These are phyloP conservation scores for Betta splendens DNA, from an alignment of 2,797 vertebrate species.

Conservation along the genomic window DNA sequence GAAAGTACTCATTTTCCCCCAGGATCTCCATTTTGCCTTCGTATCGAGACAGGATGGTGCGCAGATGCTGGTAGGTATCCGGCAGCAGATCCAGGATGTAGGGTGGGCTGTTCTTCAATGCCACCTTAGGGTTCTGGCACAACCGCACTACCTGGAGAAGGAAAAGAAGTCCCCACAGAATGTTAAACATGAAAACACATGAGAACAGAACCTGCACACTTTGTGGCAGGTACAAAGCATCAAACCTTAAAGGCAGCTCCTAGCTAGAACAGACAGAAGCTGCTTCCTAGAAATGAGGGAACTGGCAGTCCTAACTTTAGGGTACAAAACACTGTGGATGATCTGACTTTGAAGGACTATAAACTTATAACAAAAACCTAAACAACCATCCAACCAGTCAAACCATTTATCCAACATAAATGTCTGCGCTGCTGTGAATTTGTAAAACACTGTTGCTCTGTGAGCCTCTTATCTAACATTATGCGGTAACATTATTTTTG, in stretches of 20 bases:
- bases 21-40: conserved; percentile 97
- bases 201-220: background rate
- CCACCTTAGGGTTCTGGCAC: conserved; percentile 97
- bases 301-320: too few relatives aligned
- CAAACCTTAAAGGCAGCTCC: too few relatives aligned
- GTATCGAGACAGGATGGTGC: conserved; percentile 92
- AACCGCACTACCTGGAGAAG: conserved; percentile 90
- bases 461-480: too few relatives aligned
- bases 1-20: conserved; percentile 97
- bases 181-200: background rate
- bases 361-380: too few relatives aligned
- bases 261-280: background rate
- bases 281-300: too few relatives aligned
- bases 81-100: conserved; percentile 98
- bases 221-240: background rate
- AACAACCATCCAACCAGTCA: too few relatives aligned
- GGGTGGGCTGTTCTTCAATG: conserved; percentile 96
- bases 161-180: background rate
- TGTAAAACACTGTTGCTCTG: too few relatives aligned
- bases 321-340: too few relatives aligned
- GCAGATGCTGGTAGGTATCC: conserved; percentile 96
- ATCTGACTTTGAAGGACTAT: too few relatives aligned
- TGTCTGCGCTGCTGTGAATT: too few relatives aligned
- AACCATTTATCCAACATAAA: too few relatives aligned
- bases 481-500: too few relatives aligned